Evolutionary conservation across 2,113 vertebrate genomes (phyloP), one percentile per base, ranked within the genome.

Genomic region (rat (Rattus norvegicus)): DNA sequence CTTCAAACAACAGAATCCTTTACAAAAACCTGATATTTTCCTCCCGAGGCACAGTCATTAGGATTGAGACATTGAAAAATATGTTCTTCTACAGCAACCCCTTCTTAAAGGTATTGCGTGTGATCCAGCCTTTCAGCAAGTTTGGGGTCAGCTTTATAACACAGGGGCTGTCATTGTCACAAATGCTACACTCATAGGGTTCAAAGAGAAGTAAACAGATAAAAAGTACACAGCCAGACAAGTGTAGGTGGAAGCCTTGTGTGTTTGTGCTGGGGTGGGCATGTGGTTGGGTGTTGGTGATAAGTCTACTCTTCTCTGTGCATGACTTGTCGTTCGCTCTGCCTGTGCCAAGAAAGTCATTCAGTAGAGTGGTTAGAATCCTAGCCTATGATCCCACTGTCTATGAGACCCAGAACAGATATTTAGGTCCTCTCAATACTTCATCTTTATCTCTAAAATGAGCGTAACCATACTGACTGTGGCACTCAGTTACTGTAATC

Each of bases 1-100:
- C 84, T 87, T 87, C 91, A 65, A 56, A 30, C 88, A 93, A 54
- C 12, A 22, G 11, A 88, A 88, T 84, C 95, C 19, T 94, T 93
- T 76, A 88, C 26, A 20, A 76, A 65, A 92, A 49, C 33, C 91
- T 79, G 19, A 6, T 69, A 61, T 92, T 61, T 59, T 13, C 43
- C 73, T 90, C n/a, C 43, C 69, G 91, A 73, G 47, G 36, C 19
- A 92, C 77, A 69, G 67, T 7, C 30, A 49, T 77, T 90, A 92
- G 81, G 30, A 39, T 52, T 80, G 30, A 93, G 72, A 73, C 19
- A 73, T 73, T 67, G 80, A 1, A 92, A 97, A 87, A 63, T 79
- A 76, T 54, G 39, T 67, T 80, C 77, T 86, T 88, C 52, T 93
- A 22, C 20, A 49, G 13, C 17, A 65, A 43, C 47, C 4, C 20